Base-by-base conservation (phyloP, 2,888 invertebrate species). In the Agriotes lineatus region DNA sequence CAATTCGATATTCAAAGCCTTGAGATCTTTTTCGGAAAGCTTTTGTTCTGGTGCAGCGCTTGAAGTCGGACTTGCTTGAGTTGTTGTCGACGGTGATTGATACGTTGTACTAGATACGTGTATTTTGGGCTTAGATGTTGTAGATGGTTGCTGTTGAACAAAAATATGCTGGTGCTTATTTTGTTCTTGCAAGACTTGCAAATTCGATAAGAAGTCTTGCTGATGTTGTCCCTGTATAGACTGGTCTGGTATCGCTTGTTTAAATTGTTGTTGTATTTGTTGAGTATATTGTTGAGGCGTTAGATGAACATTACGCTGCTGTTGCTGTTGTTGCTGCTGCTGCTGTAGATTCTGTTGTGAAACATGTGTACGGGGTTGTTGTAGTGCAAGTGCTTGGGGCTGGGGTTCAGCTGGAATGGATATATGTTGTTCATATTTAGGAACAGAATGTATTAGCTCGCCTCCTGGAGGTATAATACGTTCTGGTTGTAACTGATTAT, bases 401-500 rank as follows among this genome's bases (percentile, higher is more conserved):
- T 71, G 72, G 19, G 69, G 67, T 39, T 69, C 61, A 16, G 56
- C 85, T 75, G 85, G 84, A n/a, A 89, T 86, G 10, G 91, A 88
- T 71, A 91, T 88, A 75, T 94, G 94, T 75, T 94, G 93, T 82
- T 95, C 94, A 73, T 89, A 90, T 84, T 92, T 93, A 4, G 94
- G 90, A 66, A 94, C 89, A 14, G 94, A 90, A 62, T 91, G 90
- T 16, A 93, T 88, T 39, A 94, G 85, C 83, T 94, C 93, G 0
- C 93, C 92, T 35, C 89, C 91, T 1, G 91, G 87, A 35, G 89
- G 89, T 18, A 88, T 84, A 68, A 89, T 83, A 22, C 86, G 85
- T 58, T 86, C 83, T 79, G 87, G 86, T 72, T 85, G 85, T 72
- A 86, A n/a, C 10, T 20, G 25, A n/a, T n/a, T n/a, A n/a, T n/a